Evolutionary conservation across 2,888 invertebrate species (phyloP), one percentile per base, ranked within the genome.

Genomic region (Cheilosia grossa): DNA sequence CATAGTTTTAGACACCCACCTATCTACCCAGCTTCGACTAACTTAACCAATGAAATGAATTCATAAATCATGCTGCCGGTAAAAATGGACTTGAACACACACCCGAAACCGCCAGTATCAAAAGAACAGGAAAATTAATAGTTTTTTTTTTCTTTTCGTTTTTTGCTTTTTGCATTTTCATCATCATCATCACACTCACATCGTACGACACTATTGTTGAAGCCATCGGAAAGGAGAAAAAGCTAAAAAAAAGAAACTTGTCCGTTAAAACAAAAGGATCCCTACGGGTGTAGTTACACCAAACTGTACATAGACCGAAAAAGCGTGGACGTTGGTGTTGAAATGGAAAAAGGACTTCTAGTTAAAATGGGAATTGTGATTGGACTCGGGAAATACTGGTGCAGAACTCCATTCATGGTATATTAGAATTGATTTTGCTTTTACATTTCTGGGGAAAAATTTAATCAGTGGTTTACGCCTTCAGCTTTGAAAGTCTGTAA

Each of bases 21-120:
- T 64, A 58, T 64, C 53, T 67, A 42, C 47, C 66, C 42, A 54
- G 47, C 69, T 19, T 58, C 53, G 69, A 81, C 85, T 75, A 81
- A 81, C 61, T 85, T 81, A 85, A 85, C 81, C 85, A 81, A 81
- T 72, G 80, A 69, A 80, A 82, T 77, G 75, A 77, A 87, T 82
- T 87, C 87, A 87, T 87, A 87, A 87, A 87, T 87, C 87, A 87
- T 87, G 83, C 72, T 59, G 75, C 58, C 64, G 83, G 83, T 87
- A 83, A 85, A 87, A 87, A 81, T 75, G 81, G 87, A 87, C 86
- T 83, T 69, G 70, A 72, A 58, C 66, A 70, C 66, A 75, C 81
- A 85, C 47, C 59, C 70, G 15, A 72, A 75, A 77, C 85, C 81
- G 81, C 85, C 74, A 27, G 74, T 59, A 74, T 75, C 83, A 80